phyloP scores from a whole-genome alignment of 2,888 invertebrate genomes.

The Drosophila demipolita region DNA sequence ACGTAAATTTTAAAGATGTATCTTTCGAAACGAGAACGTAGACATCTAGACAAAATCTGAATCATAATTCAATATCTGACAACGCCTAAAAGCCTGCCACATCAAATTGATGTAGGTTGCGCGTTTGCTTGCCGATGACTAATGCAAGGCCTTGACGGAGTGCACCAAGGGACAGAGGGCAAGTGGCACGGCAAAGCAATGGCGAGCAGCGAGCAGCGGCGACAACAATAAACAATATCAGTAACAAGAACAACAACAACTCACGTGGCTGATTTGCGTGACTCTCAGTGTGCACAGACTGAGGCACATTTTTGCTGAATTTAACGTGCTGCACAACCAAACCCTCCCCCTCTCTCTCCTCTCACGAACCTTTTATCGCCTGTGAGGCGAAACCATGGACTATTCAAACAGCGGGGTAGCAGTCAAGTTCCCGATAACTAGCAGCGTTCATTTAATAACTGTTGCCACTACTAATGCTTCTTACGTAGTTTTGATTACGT shows the following conservation, averaged over 20 bases:
- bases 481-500: constrained; percentile 17
- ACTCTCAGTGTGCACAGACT: constrained; percentile 48
- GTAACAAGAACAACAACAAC: constrained; percentile 8
- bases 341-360: background rate
- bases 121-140: background rate
- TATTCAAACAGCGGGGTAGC: constrained; percentile 15
- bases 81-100: constrained; percentile 55
- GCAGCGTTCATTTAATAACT: constrained; percentile 1
- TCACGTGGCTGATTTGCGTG: constrained; percentile 66
- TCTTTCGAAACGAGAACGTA: background rate
- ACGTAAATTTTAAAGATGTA: too few species aligned
- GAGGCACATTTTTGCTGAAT: constrained; percentile 39
- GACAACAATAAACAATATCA: constrained; percentile 11
- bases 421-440: constrained; percentile 18
- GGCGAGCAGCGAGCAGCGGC: constrained; percentile 8
- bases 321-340: constrained; percentile 39
- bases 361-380: background rate
- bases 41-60: background rate
- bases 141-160: constrained; percentile 1
- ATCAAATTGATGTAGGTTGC: background rate
- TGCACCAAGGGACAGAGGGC: background rate
- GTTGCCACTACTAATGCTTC: constrained; percentile 20
- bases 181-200: background rate
- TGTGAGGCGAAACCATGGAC: background rate
- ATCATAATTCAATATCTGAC: constrained; percentile 3